Base-by-base conservation (phyloP, 53 echinoderm and acorn worm species). In the Holothuria leucospilota region DNA sequence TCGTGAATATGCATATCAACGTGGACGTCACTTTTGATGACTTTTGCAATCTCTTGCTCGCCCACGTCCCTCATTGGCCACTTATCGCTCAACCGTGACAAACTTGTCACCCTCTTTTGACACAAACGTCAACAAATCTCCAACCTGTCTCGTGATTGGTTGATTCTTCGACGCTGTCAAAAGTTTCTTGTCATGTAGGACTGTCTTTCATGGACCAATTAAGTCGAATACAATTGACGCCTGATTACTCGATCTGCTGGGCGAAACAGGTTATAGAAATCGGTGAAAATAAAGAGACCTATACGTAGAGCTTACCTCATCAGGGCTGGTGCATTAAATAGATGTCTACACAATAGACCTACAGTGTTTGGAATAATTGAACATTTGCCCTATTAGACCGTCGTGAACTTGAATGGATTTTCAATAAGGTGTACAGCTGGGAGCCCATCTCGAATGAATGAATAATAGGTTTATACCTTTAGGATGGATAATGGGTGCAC, bases 171-270 rank as follows among this genome's bases (percentile, higher is more conserved):
- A 72, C n/a, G 34, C 21, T 39, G 72, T 72, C 72, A 72, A 39
- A 18, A 39, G 39, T 39, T n/a, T 72, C 72, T 39, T 39, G 72
- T 72, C 72, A 72, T 13, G 0, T 39, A 9, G 46, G 39, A 23
- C n/a, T 46, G 72, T 72, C 23, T 72, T 72, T 72, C 72, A 72
- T 41, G 29, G 30, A 72, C 72, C 72, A 72, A 72, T 72, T 72
- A 72, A 30, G 40, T 72, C 72, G 72, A 72, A 39, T 18, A 72
- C 72, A 72, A 72, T 72, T 15, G 72, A 30, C 40, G 72, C 49
- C 72, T 72, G 72, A 72, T 72, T 72, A 72, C 72, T 41, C 18
- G 72, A 23, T 72, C 23, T 21, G 16, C 49, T 29, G 30, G 39
- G 21, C n/a, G 72, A 72, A 18, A 46, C 49, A 72, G 46, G 34